These are phyloP conservation scores for Tupaia tana DNA, from an alignment of 2,113 vertebrate species.

Conservation along the genomic window DNA sequence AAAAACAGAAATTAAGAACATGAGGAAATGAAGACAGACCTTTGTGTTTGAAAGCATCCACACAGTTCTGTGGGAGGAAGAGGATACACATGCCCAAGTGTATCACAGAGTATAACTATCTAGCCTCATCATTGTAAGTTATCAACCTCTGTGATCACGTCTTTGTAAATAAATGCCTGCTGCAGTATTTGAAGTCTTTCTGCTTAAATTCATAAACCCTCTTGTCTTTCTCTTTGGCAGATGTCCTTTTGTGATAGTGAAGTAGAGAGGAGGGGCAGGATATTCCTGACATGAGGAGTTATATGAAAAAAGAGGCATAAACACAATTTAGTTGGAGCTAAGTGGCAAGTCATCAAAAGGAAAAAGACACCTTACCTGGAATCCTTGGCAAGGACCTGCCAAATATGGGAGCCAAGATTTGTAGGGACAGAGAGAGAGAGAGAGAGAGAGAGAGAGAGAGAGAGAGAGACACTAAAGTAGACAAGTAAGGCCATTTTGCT, in stretches of 20 bases:
- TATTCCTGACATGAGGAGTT: background rate
- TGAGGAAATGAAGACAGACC: background rate
- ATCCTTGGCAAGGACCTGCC: constrained; percentile 31
- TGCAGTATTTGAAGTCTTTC: background rate
- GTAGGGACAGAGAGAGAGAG: background rate
- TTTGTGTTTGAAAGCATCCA: rapidly evolving
- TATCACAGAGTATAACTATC: background rate
- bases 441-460: background rate
- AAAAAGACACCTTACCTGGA: constrained; percentile 25
- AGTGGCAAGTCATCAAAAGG: background rate
- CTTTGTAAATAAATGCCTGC: constrained; percentile 6
- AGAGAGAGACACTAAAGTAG: background rate
- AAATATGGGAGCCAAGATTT: background rate
- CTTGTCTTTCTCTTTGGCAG: background rate
- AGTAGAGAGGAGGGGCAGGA: background rate
- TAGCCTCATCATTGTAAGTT: background rate
- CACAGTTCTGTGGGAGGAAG: background rate
- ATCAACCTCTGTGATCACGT: background rate
- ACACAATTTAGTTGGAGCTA: background rate
- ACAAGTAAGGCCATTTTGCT: background rate
- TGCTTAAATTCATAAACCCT: constrained; percentile 9
- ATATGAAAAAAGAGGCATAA: background rate
- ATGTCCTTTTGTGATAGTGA: background rate
- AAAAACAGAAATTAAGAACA: background rate
- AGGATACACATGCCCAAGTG: background rate